Evolutionary conservation across 1,140 invertebrate species (phyloP).

Genomic region (Caenorhabditis inopinata): DNA sequence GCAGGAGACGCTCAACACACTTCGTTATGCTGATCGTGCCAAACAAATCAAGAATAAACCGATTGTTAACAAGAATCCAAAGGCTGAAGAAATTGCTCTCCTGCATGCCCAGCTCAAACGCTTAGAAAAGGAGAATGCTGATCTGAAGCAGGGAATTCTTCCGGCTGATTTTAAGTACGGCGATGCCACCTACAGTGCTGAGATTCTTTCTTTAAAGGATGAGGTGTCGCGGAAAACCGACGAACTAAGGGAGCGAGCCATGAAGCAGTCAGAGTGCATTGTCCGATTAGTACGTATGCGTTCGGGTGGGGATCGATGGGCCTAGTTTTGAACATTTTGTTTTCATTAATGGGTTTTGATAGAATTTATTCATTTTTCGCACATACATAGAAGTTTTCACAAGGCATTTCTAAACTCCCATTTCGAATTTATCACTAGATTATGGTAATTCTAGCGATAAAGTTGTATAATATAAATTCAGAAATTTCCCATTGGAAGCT

Average conservation of each 20-base stretch:
- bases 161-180: background rate
- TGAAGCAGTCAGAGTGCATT: background rate
- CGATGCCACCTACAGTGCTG: background rate
- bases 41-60: constrained; percentile 89
- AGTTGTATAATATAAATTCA: no score
- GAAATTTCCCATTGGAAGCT: no score
- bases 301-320: no score
- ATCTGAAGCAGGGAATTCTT: background rate
- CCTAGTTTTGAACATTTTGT: no score
- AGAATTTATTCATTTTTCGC: no score
- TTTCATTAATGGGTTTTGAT: no score
- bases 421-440: no score
- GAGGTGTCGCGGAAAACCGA: background rate
- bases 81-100: background rate
- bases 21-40: constrained; percentile 77
- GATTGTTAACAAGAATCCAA: constrained; percentile 74
- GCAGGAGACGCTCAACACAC: constrained; percentile 83
- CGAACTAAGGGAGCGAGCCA: background rate
- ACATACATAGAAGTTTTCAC: no score
- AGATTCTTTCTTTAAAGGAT: background rate
- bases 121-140: constrained; percentile 34
- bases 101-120: constrained; percentile 23
- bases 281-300: background rate
- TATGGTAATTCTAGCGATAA: no score
- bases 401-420: no score